Conservation (phyloP, 2,113 vertebrate species). For the Ammodytes dubius region DNA sequence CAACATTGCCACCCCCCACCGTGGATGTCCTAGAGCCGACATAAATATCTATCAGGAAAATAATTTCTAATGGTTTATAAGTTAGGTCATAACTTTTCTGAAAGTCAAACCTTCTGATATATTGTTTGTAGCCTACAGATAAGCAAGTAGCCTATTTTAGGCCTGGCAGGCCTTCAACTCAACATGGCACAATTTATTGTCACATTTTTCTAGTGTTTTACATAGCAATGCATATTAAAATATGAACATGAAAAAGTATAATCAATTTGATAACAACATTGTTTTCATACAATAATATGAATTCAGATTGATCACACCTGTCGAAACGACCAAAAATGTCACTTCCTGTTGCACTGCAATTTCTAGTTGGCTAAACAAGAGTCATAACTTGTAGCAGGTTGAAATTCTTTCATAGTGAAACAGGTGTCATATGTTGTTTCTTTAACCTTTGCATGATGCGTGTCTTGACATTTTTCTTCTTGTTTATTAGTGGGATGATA, state of each 20-base stretch:
- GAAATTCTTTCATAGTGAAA: not conserved
- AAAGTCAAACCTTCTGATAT: not conserved
- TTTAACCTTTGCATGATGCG: no score
- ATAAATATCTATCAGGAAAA: slow-evolving; percentile 19
- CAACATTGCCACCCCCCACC: not conserved
- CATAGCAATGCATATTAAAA: not conserved
- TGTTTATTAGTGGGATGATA: not conserved
- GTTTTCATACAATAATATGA: not conserved
- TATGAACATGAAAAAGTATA: not conserved
- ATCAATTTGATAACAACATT: not conserved
- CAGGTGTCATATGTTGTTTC: slow-evolving; percentile 5
- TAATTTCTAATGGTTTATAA: not conserved
- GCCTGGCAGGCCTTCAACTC: not conserved
- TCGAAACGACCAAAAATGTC: not conserved
- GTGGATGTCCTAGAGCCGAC: not conserved
- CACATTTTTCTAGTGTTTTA: not conserved
- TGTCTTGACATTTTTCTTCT: not conserved
- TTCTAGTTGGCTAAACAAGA: not conserved
- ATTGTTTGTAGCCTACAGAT: no score
- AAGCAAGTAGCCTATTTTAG: not conserved
- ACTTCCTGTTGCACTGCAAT: not conserved
- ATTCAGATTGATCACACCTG: not conserved
- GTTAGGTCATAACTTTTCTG: not conserved
- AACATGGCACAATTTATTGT: not conserved
- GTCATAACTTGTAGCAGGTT: not conserved